Conservation (phyloP, 2,888 invertebrate genomes). For the Oasisia sp. region DNA sequence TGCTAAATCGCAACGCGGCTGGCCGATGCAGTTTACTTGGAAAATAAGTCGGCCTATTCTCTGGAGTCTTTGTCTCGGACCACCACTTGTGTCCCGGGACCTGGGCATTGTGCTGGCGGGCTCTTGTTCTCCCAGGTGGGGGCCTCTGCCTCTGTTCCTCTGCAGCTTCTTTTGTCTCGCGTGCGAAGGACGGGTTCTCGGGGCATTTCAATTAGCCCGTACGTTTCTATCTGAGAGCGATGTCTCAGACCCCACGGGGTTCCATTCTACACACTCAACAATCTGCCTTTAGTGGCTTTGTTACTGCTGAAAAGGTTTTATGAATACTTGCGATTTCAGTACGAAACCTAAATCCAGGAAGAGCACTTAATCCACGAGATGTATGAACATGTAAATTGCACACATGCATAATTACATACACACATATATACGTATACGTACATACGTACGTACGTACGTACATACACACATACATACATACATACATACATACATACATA, state of each 20-base stretch:
- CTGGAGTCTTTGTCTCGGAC: not conserved
- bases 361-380: no score
- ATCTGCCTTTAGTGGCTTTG: not conserved
- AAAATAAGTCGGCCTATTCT: not conserved
- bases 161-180: not conserved
- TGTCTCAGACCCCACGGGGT: not conserved
- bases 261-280: not conserved
- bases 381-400: no score
- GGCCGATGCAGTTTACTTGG: no score
- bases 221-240: not conserved
- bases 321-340: no score
- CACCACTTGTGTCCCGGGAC: not conserved
- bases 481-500: not conserved
- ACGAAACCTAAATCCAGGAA: no score
- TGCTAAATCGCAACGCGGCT: no score
- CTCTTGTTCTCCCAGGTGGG: not conserved
- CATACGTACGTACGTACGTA: not conserved
- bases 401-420: no score
- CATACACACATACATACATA: not conserved
- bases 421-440: not conserved
- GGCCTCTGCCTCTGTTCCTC: not conserved
- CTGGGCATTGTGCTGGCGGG: not conserved
- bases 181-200: not conserved
- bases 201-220: not conserved
- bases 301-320: not conserved